phyloP scores from a whole-genome alignment of 2,113 vertebrate species.

The Antechinus stuartii region DNA sequence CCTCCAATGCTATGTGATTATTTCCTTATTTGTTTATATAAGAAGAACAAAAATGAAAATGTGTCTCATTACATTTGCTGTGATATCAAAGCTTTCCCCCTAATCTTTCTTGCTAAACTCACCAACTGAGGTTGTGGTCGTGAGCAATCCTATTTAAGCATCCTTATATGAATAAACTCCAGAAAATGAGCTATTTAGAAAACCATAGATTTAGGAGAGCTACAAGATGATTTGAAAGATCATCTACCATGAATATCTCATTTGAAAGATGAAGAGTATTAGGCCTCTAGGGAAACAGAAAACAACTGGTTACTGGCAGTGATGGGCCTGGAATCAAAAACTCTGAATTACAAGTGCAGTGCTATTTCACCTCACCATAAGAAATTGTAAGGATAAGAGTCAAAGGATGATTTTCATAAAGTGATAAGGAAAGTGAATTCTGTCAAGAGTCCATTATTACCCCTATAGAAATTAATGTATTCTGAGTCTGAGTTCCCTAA shows the following conservation, averaged over 20 bases:
- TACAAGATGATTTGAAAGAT: background rate
- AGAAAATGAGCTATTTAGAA: background rate
- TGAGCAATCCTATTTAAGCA: background rate
- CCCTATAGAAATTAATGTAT: background rate
- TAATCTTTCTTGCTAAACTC: background rate
- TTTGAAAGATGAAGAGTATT: background rate
- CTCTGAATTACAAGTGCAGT: background rate
- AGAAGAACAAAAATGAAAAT: constrained; percentile 39
- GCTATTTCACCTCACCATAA: background rate
- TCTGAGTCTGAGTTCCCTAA: background rate
- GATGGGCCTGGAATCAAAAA: background rate
- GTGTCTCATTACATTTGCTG: background rate
- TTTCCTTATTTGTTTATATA: constrained; percentile 55
- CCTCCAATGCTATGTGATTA: constrained; percentile 17
- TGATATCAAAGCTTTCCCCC: background rate
- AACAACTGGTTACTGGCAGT: background rate
- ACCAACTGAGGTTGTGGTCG: background rate
- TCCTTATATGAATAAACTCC: background rate
- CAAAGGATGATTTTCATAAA: background rate
- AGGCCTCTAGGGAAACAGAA: background rate
- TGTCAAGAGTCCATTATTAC: background rate
- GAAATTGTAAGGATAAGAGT: background rate
- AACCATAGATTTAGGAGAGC: background rate
- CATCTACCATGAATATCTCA: background rate
- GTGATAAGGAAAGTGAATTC: background rate